Percentiles rank a stretch among this genome's conserved stretches.
Evolutionary conservation across 2,797 vertebrate genomes (phyloP).

Genomic region (Pteronotus mesoamericanus): DNA sequence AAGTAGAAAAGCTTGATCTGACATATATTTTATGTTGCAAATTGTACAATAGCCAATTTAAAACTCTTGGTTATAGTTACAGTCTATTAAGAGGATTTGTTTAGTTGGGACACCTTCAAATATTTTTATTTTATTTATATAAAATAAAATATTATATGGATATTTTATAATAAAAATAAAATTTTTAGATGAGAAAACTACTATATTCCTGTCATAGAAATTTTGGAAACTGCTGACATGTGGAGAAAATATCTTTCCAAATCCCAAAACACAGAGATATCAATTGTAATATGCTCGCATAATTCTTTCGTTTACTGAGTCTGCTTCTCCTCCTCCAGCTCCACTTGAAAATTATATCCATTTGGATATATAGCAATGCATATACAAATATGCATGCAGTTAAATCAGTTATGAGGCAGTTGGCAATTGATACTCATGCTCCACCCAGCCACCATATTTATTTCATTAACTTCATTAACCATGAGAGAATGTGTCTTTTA

Average conservation of each 20-base stretch:
- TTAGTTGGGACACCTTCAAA: not conserved
- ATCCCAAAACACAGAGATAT: not conserved
- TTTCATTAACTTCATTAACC: not conserved
- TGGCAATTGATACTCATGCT: not conserved
- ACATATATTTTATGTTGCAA: not conserved
- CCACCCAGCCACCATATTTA: not conserved
- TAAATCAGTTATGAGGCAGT: not conserved
- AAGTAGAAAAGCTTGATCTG: not conserved
- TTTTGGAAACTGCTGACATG: not conserved
- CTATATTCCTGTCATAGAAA: not conserved
- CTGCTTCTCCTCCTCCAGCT: not conserved
- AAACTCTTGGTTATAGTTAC: not conserved
- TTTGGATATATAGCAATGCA: not conserved
- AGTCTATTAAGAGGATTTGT: not conserved
- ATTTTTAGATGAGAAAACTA: not conserved
- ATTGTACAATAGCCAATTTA: not conserved
- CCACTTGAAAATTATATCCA: not conserved
- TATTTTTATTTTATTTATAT: not conserved
- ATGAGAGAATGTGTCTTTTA: not conserved
- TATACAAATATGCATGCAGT: not conserved
- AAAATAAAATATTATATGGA: not conserved
- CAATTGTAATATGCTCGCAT: not conserved
- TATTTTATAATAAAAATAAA: conserved; percentile 18
- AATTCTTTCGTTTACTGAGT: not conserved
- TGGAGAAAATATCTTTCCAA: not conserved